These are phyloP conservation scores for Anguilla japonica DNA, from an alignment of 2,113 vertebrate species.

Conservation along the genomic window DNA sequence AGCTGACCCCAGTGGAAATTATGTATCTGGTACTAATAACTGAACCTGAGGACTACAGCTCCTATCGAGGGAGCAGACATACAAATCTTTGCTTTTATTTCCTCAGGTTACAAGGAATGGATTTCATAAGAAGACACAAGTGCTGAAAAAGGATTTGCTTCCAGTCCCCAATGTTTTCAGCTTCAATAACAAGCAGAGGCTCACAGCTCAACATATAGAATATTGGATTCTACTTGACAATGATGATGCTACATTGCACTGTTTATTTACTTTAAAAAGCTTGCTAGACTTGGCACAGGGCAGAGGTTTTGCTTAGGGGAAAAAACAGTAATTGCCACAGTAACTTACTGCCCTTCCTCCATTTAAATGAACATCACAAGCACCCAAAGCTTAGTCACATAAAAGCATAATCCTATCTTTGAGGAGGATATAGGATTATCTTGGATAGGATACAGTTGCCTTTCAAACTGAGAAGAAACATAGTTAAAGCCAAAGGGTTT, in stretches of 20 bases:
- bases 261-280: conserved; percentile 12
- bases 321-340: not conserved
- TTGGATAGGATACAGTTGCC: not conserved
- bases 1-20: conserved; percentile 30
- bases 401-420: not conserved
- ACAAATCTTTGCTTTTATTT: conserved; percentile 21
- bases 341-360: not conserved
- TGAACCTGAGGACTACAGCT: conserved; percentile 21
- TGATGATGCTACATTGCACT: conserved; percentile 14
- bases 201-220: conserved; percentile 27
- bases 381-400: not conserved
- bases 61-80: conserved; percentile 14
- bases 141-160: conserved; percentile 22
- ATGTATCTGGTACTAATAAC: conserved; percentile 21
- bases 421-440: not conserved
- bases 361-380: not conserved
- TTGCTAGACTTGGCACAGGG: not conserved
- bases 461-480: not conserved
- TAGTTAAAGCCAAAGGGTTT: not conserved
- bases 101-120: conserved; percentile 23
- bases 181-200: conserved; percentile 23
- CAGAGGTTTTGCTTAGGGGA: not conserved
- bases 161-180: conserved; percentile 29
- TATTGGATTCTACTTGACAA: conserved; percentile 27
- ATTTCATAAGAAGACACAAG: conserved; percentile 21